Evolutionary conservation across 2,797 vertebrate genomes (phyloP), one percentile per base, ranked within the genome.

Genomic region (Argyrosomus regius): DNA sequence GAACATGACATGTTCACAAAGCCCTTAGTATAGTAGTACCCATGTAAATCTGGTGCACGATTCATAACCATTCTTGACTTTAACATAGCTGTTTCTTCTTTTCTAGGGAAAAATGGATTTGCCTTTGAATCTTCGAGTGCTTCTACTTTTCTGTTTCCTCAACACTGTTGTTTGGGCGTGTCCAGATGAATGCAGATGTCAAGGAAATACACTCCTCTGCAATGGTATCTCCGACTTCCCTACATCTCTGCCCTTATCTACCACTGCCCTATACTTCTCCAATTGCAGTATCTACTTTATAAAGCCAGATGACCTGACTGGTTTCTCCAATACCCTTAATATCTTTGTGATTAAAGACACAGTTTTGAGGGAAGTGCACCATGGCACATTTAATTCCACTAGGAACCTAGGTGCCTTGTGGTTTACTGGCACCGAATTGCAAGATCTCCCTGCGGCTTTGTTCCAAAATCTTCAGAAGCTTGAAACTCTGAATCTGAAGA

Each of bases 401-500:
- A 82, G 76, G 0, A 94, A 96, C 0, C 78, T 99, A 61, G 83
- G 73, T 22, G 86, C 79, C 73, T 94, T 99, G 70, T 90, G 46
- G 17, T 91, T 99, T 18, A 90, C 87, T 75, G 94, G 90, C 78
- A 98, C 93, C n/a, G 91, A 94, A 78, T 91, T 99, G 22, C 93
- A 93, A 83, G 96, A 97, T 85, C 93, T 99, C 39, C 97, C 96
- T 0, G 95, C 95, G 0, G 85, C 91, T 0, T 77, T 95, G 57
- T 99, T 99, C 1, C 93, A 95, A 78, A 95, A 94, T 68, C 90
- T 97, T 52, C 78, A 79, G 11, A 90, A 84, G 41, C 96, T 99
- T 35, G 75, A 94, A 31, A 89, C 85, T 81, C 92, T 99, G 80
- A 95, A 88, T 78, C 93, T 99, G 64, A 96, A 85, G 64, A 92